These are phyloP conservation scores for Misgurnus mizolepis DNA, from an alignment of 2,113 vertebrate species.

Conservation along the genomic window DNA sequence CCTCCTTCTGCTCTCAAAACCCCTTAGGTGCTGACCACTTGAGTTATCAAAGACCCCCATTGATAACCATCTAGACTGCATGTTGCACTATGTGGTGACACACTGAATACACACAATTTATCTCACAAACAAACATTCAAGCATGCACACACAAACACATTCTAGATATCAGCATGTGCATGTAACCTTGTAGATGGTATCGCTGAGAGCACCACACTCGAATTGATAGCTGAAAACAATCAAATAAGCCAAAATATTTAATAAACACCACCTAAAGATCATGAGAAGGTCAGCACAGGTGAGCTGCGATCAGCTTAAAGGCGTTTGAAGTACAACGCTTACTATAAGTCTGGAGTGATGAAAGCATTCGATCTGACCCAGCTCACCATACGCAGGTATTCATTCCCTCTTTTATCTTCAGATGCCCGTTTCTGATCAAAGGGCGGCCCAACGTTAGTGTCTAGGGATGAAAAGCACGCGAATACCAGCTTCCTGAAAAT, in stretches of 20 bases:
- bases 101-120: neutral
- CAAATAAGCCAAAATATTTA: no score
- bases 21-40: slow-evolving; percentile 28
- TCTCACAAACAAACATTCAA: neutral
- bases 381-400: slow-evolving; percentile 53
- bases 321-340: slow-evolving; percentile 56
- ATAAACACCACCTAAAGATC: neutral
- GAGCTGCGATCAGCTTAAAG: slow-evolving; percentile 23
- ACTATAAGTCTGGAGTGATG: slow-evolving; percentile 41
- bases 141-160: neutral
- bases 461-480: slow-evolving; percentile 39
- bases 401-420: slow-evolving; percentile 54
- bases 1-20: neutral
- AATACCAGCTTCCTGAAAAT: slow-evolving; percentile 39
- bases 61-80: slow-evolving; percentile 26
- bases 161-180: no score
- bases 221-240: no score
- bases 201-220: no score
- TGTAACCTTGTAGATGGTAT: no score
- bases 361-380: slow-evolving; percentile 57
- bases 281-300: slow-evolving; percentile 36
- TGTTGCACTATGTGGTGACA: neutral
- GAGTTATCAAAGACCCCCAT: slow-evolving; percentile 17
- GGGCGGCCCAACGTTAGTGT: slow-evolving; percentile 26
- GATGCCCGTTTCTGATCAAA: slow-evolving; percentile 56